Evolutionary conservation across 2,888 invertebrate genomes (phyloP), one percentile per base, ranked within the genome.

Genomic region (Ennomos erosarius): DNA sequence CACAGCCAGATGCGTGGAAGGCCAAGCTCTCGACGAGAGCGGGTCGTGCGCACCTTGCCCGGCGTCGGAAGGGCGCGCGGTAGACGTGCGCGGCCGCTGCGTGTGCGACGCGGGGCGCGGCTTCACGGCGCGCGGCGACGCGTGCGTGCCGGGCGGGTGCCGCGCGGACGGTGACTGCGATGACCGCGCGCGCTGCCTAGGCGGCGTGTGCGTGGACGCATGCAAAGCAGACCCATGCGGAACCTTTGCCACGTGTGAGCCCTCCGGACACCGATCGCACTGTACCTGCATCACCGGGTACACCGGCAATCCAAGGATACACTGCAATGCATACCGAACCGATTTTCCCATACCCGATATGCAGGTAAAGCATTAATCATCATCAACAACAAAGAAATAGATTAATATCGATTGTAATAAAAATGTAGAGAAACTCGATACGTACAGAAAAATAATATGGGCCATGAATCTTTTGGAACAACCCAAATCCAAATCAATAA

Each of bases 271-370:
- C 81, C 94, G 94, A 67, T 96, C 96, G 1, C 92, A 95, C 50
- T 98, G 97, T 82, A 94, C 95, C 62, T 98, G 97, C 79, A 95
- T 95, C 48, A 93, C 95, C 13, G 96, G 96, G 37, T 96, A 95
- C 79, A 93, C 93, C 8, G 97, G 97, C 70, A 95, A 97, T 79
- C 95, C 97, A 0, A 94, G 96, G 66, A 89, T 94, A 13, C 92
- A 94, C 69, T 97, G 97, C 91, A 95, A 95, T 69, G 85, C 88
- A 73, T 94, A 94, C 71, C 93, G 96, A 42, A 97, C 97, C 0
- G 97, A 97, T 78, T 97, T 98, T 94, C 97, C 97, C 11, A 93
- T 94, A 70, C 97, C 97, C 8, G 96, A 97, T 59, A 96, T 98
- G 95, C 94, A 95, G 62, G 91, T 91, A 44, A 9, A 33, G 34